Evolutionary conservation across 2,113 vertebrate species (phyloP), one percentile per base, ranked within the genome.

Genomic region (Hydropotes inermis): DNA sequence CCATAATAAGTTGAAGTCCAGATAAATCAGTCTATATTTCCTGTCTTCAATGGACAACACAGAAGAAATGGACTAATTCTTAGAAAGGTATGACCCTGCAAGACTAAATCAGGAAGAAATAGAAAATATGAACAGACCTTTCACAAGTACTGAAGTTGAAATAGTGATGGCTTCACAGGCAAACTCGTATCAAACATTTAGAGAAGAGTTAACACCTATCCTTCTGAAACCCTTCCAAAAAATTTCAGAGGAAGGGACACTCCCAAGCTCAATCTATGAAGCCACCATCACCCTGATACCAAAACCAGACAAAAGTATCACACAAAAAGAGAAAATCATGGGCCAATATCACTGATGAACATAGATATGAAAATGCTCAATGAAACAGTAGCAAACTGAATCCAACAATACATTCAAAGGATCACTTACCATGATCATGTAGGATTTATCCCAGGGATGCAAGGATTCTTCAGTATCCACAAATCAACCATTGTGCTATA

Each of bases 1-100:
- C 70, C 23, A 81, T 96, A 97, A 81, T 74, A 91, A 94, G 23
- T 87, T 96, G 9, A 96, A 78, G 4, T 74, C 9, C 52, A 93
- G 94, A 91, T 28, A 60, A 76, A 36, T 58, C 30, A 55, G 16
- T 67, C 21, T 93, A 39, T 50, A 50, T 81, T 30, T 50, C 45
- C 78, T 81, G 50, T 81, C 78, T 81, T 81, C 16, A 50, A 12
- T 21, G 16, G 45, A 50, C 45, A 81, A 81, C 45, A 81, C 30
- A 81, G 28, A 81, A 81, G 28, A 81, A 81, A 81, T 21, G 45
- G 78, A 81, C 28, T 33, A 81, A 81, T 33, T 81, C 78, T 33
- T 81, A 21, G 45, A 50, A 79, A 79, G 30, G 16, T 81, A 81
- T 0, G 4, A 50, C 2, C 16, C 3, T 50, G 28, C 16, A 50